Evolutionary conservation across 2,113 vertebrate genomes (phyloP), one percentile per base, ranked within the genome.

Genomic region (Globicephala melas): DNA sequence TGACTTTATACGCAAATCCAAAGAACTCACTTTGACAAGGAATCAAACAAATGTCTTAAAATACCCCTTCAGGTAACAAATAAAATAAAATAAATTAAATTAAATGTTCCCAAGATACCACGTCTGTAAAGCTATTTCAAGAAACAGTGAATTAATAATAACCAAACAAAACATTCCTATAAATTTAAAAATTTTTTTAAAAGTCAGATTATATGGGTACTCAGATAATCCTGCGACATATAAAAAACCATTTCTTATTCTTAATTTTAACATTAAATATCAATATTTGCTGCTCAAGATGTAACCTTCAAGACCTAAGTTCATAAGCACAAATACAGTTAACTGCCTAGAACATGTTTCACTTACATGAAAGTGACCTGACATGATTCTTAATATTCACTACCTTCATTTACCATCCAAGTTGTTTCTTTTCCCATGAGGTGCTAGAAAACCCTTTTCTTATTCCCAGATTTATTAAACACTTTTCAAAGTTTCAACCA

Each of bases 211-310:
- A 50, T 33, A 50, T 60, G 36, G 31, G 47, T 88, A 85, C 41
- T 71, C 11, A 47, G 17, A 89, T 91, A 88, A 94, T 91, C 58
- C 38, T 76, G 3, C 33, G 15, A 18, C 31, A 94, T 62, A 62
- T n/a, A 93, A 63, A 92, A 97, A 92, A 81, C 9, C 81, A 93
- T 84, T 83, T 89, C 79, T 93, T 80, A 85, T 71, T 95, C 55
- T 82, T 95, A 68, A 89, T 85, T 96, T 94, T 55, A 94, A 93
- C 25, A 87, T 70, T 26, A 76, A 96, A 55, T 94, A 41, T n/a
- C 58, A 93, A 47, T 94, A 47, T n/a, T 63, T 94, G 44, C 68
- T 74, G 36, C 5, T 77, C 28, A 74, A 70, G 96, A 81, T 53
- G 2, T 58, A 94, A 58, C 28, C 25, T 63, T 88, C 25, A 1